Evolutionary conservation across 2,888 invertebrate species (phyloP).

Genomic region (Rhodophaea formosa): DNA sequence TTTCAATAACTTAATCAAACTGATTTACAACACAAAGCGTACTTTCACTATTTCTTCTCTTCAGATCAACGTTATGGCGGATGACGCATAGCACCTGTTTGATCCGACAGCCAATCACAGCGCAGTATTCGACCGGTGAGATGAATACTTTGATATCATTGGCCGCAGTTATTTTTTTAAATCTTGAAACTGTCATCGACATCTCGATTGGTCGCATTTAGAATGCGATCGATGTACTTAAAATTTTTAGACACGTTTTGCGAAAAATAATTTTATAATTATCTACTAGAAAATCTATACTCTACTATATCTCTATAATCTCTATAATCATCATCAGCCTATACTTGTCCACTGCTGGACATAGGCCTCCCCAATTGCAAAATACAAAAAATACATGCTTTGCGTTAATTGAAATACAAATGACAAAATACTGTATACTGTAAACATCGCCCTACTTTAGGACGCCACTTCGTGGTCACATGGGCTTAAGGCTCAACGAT

Average conservation of each 20-base stretch:
- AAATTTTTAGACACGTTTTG: neutral
- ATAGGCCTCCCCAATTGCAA: no score
- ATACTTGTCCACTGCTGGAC: no score
- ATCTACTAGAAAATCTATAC: no score
- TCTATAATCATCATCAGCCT: no score
- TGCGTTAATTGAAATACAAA: no score
- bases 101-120: slow-evolving; percentile 57
- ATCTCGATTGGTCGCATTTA: slow-evolving; percentile 35
- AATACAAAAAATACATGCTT: no score
- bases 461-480: no score
- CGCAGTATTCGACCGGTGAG: slow-evolving; percentile 61
- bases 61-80: slow-evolving; percentile 71
- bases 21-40: slow-evolving; percentile 58
- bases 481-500: no score
- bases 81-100: slow-evolving; percentile 79
- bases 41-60: slow-evolving; percentile 61
- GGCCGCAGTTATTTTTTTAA: slow-evolving; percentile 54
- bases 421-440: no score
- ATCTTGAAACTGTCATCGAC: slow-evolving; percentile 35
- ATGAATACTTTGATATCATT: slow-evolving; percentile 58
- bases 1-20: slow-evolving; percentile 51
- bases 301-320: no score
- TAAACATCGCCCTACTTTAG: no score
- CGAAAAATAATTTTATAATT: no score
- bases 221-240: slow-evolving; percentile 39